Conservation (phyloP, 1,140 invertebrate genomes). For the Teleopsis dalmanni region DNA sequence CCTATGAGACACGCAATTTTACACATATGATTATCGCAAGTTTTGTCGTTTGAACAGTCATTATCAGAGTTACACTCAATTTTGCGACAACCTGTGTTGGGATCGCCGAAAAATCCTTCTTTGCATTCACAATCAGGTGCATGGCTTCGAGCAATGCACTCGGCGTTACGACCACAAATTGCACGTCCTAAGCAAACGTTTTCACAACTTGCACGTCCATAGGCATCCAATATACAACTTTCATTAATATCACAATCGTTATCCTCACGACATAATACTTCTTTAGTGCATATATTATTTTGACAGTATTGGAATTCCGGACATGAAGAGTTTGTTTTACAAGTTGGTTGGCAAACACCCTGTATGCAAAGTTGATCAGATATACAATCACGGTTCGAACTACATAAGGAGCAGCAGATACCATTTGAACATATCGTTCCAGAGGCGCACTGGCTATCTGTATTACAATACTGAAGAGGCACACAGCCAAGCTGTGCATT, state of each 20-base stretch:
- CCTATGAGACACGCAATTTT: slow-evolving; percentile 73
- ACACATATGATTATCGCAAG: slow-evolving; percentile 71
- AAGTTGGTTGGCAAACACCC: slow-evolving; percentile 70
- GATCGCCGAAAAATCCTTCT: slow-evolving; percentile 69
- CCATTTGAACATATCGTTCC: slow-evolving; percentile 74
- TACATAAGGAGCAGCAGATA: slow-evolving; percentile 69
- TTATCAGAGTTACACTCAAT: slow-evolving; percentile 64
- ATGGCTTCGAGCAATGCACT: slow-evolving; percentile 64
- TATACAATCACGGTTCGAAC: slow-evolving; percentile 69
- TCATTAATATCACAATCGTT: slow-evolving; percentile 61
- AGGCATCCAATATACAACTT: slow-evolving; percentile 58
- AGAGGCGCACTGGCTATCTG: slow-evolving; percentile 68
- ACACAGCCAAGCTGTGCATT: slow-evolving; percentile 78
- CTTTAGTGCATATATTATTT: slow-evolving; percentile 75
- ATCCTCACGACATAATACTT: slow-evolving; percentile 62
- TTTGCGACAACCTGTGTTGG: slow-evolving; percentile 65
- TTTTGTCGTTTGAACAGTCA: slow-evolving; percentile 73
- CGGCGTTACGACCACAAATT: slow-evolving; percentile 74
- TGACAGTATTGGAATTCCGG: slow-evolving; percentile 73
- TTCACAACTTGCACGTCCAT: slow-evolving; percentile 64
- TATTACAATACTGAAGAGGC: slow-evolving; percentile 67
- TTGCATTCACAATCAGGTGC: slow-evolving; percentile 67
- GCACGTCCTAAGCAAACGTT: slow-evolving; percentile 58
- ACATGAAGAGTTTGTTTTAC: slow-evolving; percentile 66
- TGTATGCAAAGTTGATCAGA: slow-evolving; percentile 72